Evolutionary conservation across 2,888 invertebrate genomes (phyloP), one percentile per base, ranked within the genome.

Genomic region (Clanis bilineata): DNA sequence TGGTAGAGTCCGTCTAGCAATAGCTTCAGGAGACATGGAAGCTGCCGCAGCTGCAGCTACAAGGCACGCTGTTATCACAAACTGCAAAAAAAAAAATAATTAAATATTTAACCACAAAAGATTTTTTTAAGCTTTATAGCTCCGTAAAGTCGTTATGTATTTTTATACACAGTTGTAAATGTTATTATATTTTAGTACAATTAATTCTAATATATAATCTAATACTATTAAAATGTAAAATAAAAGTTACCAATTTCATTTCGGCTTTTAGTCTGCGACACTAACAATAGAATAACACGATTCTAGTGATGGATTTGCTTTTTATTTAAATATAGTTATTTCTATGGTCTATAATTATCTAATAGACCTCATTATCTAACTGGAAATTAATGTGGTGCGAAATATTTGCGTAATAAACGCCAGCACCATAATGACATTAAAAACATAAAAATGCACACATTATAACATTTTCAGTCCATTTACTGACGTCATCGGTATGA

Each of bases 181-280:
- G n/a, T n/a, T n/a, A n/a, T n/a, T n/a, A n/a, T n/a, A n/a, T n/a
- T n/a, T n/a, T n/a, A n/a, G n/a, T n/a, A n/a, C n/a, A n/a, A n/a
- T n/a, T n/a, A n/a, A n/a, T n/a, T n/a, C n/a, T n/a, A n/a, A n/a
- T n/a, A n/a, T n/a, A n/a, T n/a, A n/a, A n/a, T n/a, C n/a, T n/a
- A n/a, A n/a, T n/a, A n/a, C 21, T 22, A 36, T 7, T 54, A 55
- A 25, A 59, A 32, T 47, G n/a, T 28, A 57, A 56, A 39, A 44
- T 38, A 36, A 1, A 10, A 64, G 76, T 74, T 64, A 79, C 79
- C 71, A 73, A 64, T 74, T 80, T 80, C 82, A 81, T 81, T 61
- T 71, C 73, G 55, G 12, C 22, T 56, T 9, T 56, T 21, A 10
- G 10, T 51, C 9, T 32, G 3, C 3, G 18, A 32, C 32, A 18